Evolutionary conservation across 2,797 vertebrate species (phyloP), one percentile per base, ranked within the genome.

Genomic region (Huso huso): DNA sequence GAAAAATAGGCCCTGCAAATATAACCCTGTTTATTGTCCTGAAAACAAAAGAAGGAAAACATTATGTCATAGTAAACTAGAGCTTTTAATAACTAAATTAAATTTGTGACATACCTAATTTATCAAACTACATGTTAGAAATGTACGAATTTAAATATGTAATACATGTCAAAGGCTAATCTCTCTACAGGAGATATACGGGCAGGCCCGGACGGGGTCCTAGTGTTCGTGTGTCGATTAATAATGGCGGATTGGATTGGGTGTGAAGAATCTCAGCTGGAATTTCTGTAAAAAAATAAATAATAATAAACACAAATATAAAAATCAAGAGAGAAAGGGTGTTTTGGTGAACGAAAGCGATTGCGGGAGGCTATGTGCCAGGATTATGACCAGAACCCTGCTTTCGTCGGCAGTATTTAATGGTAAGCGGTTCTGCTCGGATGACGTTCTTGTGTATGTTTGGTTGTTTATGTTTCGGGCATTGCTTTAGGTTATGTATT

Each of bases 141-240:
- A 11, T 15, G 51, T 57, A 8, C 10, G 13, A 50, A 62, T 66
- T 66, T 66, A 48, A 53, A 23, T 66, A 65, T 64, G 59, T 63
- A 55, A 55, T 58, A 49, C 10, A 55, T 4, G 60, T 3, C 37
- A 9, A 8, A 52, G 12, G 10, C 49, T 57, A 64, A 6, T 58
- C 60, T n/a, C 18, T 57, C 49, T 53, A 53, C 23, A 48, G 6
- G 2, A n/a, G 63, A 49, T 57, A 48, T 49, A 18, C 10, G 23
- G 23, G 13, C 23, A 1, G 50, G 13, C 8, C 15, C 7, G 3
- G 5, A 48, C 8, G 10, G 8, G 37, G 4, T 10, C 11, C 48
- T 2, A 50, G 0, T 69, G 74, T 66, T 71, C 65, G 48, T 49
- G 51, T 10, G 59, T 4, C n/a, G 6, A 66, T 12, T 58, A 52